Conservation (phyloP, 1,140 invertebrate species). For the Gryllus bimaculatus region DNA sequence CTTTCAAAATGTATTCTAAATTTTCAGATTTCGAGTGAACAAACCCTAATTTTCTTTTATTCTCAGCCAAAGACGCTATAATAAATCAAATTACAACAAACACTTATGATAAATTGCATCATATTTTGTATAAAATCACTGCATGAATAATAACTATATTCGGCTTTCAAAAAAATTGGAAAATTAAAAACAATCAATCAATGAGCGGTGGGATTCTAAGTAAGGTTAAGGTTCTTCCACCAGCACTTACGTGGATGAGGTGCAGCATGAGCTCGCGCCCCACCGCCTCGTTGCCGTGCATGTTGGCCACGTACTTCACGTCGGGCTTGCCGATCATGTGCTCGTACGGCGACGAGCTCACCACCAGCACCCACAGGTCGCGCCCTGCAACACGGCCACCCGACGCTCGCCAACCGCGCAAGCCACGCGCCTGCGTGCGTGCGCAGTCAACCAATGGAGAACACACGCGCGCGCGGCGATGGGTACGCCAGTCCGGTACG, state of each 20-base stretch:
- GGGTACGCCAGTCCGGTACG: background rate
- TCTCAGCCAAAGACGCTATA: no score
- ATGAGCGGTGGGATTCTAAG: no score
- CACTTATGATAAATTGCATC: no score
- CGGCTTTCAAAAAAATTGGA: no score
- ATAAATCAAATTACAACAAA: no score
- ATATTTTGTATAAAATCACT: no score
- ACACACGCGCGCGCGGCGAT: background rate
- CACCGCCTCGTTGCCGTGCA: constrained; percentile 85
- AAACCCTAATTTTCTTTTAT: no score
- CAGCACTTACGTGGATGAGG: constrained; percentile 63
- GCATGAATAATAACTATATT: no score
- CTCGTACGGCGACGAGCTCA: constrained; percentile 78
- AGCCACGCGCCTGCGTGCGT: no score
- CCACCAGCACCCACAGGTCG: constrained; percentile 91
- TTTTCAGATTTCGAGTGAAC: no score
- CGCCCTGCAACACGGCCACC: constrained; percentile 45
- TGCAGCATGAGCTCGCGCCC: constrained; percentile 79
- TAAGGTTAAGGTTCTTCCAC: background rate
- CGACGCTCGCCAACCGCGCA: background rate
- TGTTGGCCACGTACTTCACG: constrained; percentile 86
- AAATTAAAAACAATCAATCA: background rate
- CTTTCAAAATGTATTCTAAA: no score
- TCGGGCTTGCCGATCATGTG: constrained; percentile 87
- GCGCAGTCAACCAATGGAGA: background rate